Evolutionary conservation across 2,797 vertebrate genomes (phyloP).

Genomic region (Lagocephalus sceleratus): DNA sequence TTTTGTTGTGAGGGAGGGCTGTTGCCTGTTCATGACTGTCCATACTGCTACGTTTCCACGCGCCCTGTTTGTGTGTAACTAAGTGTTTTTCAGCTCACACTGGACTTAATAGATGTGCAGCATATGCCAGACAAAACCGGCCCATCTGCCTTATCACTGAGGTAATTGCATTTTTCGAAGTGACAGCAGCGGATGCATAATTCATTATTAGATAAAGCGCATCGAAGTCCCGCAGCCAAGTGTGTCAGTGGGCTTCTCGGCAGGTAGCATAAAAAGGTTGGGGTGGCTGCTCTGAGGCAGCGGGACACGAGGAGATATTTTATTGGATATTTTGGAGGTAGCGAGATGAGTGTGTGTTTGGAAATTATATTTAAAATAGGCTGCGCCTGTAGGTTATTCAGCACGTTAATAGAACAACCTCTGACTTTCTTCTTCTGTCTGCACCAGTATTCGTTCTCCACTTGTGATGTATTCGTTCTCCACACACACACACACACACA

Average conservation of each 20-base stretch:
- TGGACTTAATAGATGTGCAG: conserved; percentile 62
- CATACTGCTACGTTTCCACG: background rate
- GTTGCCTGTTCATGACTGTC: background rate
- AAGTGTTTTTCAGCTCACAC: conserved; percentile 36
- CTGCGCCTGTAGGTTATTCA: conserved; percentile 31
- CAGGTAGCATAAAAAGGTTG: conserved; percentile 32
- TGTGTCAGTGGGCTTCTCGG: conserved; percentile 50
- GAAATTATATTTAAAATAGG: conserved; percentile 56
- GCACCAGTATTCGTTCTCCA: conserved; percentile 45
- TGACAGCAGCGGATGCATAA: conserved; percentile 74
- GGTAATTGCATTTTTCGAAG: conserved; percentile 74
- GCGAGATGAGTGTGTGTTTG: conserved; percentile 39
- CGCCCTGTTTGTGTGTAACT: conserved; percentile 26
- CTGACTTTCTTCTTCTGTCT: conserved; percentile 35
- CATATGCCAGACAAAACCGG: conserved; percentile 74
- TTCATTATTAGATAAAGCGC: conserved; percentile 73
- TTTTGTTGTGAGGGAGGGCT: background rate
- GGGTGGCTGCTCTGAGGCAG: conserved; percentile 35
- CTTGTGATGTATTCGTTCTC: conserved; percentile 58
- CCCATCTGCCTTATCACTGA: conserved; percentile 75
- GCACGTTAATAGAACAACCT: conserved; percentile 50
- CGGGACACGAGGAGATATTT: conserved; percentile 30
- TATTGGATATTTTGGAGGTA: conserved; percentile 37
- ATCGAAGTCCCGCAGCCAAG: conserved; percentile 47
- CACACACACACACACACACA: conserved; percentile 15